Base-by-base conservation (phyloP, 2,797 vertebrate species). In the Eurystomus glaucurus region DNA sequence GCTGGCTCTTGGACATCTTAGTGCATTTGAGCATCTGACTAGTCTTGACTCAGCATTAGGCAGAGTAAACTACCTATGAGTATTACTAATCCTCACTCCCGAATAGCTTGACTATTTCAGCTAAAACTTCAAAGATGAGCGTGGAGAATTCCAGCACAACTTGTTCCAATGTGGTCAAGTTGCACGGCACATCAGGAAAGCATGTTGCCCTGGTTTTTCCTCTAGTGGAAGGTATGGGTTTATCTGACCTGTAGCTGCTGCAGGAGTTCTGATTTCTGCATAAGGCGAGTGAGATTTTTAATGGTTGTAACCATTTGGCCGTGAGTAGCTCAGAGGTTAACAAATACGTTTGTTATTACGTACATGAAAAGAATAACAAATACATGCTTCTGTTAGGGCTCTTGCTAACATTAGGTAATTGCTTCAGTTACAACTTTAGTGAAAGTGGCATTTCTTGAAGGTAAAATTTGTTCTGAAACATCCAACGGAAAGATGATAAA, bases 341-440 rank as follows among this genome's bases (percentile, higher is more conserved):
- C 2, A 3, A 52, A 66, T 50, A 33, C 11, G 1, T 57, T 78
- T 11, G 1, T 37, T 75, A 6, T 29, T 45, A 11, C 3, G 2
- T 54, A 14, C 6, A 0, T 60, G 29, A 52, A 43, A 75, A 13
- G 23, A 45, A 1, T n/a, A 82, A 45, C 68, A 85, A 90, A 64
- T 46, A 46, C 14, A 11, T 48, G 10, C 75, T 89, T 92, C 43
- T 80, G 8, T 17, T 61, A 22, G 21, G 46, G 14, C 18, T 70
- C 52, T n/a, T 77, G 29, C 14, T 65, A 51, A 45, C 20, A 10
- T 26, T 35, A 75, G 16, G 16, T 66, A 22, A 45, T 70, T 16
- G 25, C 46, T 23, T 88, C n/a, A 23, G 22, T 64, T 69, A 28
- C 14, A 37, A 31, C 46, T 72, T 43, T 6, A 80, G 60, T 66